Evolutionary conservation across 2,797 vertebrate species (phyloP).

Genomic region (Sorex maritimensis): DNA sequence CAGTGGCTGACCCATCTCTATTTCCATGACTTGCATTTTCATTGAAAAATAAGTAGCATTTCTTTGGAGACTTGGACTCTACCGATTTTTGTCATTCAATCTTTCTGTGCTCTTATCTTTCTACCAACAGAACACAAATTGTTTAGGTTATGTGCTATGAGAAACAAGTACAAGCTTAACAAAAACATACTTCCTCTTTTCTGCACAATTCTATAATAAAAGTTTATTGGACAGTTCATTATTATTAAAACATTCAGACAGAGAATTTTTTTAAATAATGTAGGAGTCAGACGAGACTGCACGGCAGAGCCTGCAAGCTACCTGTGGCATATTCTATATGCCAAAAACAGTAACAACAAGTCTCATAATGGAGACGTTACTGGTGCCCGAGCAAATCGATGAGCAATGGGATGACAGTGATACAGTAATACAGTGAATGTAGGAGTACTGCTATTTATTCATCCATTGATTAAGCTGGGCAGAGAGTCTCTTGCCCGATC

Average conservation of each 20-base stretch:
- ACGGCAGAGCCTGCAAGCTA: too few species aligned
- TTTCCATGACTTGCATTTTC: slow-evolving; percentile 54
- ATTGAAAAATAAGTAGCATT: slow-evolving; percentile 40
- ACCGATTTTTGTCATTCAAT: not conserved
- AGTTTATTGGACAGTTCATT: slow-evolving; percentile 24
- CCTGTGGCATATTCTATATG: too few species aligned
- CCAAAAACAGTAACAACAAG: too few species aligned
- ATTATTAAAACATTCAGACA: slow-evolving; percentile 35
- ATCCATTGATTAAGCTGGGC: too few species aligned
- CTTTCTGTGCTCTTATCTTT: slow-evolving; percentile 38
- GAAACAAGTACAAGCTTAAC: slow-evolving; percentile 24
- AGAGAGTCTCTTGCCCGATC: too few species aligned
- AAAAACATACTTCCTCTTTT: not conserved
- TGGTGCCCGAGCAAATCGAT: too few species aligned
- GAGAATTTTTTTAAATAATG: not conserved
- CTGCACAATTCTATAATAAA: slow-evolving; percentile 24
- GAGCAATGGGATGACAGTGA: too few species aligned
- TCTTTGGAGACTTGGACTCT: slow-evolving; percentile 19
- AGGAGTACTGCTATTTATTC: too few species aligned
- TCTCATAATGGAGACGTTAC: too few species aligned
- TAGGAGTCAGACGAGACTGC: too few species aligned
- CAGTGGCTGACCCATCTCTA: slow-evolving; percentile 13
- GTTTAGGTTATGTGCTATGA: not conserved
- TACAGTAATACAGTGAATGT: too few species aligned
- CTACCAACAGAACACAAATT: slow-evolving; percentile 10